Evolutionary conservation across 2,888 invertebrate species (phyloP).

Genomic region (Dastarcus helophoroides): DNA sequence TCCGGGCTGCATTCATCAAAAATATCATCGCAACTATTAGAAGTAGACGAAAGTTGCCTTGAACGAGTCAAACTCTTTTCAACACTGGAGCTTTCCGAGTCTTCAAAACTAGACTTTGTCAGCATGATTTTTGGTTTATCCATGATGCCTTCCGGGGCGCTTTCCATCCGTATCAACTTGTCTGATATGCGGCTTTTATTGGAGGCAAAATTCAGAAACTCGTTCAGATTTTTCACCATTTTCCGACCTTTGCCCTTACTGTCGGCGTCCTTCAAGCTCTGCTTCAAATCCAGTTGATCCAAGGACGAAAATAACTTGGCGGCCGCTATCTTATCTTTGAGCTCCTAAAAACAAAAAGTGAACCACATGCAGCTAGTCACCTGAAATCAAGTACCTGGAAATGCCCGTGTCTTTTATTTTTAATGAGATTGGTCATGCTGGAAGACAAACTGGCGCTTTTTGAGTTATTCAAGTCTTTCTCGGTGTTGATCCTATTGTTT

Average conservation of each 20-base stretch:
- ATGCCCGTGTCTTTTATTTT: slow-evolving; percentile 34
- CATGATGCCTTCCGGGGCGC: slow-evolving; percentile 12
- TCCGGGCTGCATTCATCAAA: slow-evolving; percentile 61
- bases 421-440: slow-evolving; percentile 35
- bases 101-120: slow-evolving; percentile 38
- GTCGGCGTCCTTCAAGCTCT: slow-evolving; percentile 32
- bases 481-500: slow-evolving; percentile 28
- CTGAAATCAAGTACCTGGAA: no score
- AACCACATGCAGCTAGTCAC: no score
- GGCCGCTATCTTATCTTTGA: slow-evolving; percentile 44
- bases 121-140: slow-evolving; percentile 39
- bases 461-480: slow-evolving; percentile 19
- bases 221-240: slow-evolving; percentile 68
- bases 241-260: slow-evolving; percentile 35
- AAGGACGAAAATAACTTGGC: slow-evolving; percentile 45
- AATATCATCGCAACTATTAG: slow-evolving; percentile 29
- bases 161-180: slow-evolving; percentile 18
- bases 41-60: slow-evolving; percentile 28
- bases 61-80: slow-evolving; percentile 22
- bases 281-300: slow-evolving; percentile 42
- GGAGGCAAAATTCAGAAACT: slow-evolving; percentile 68
- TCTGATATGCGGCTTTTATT: slow-evolving; percentile 48
- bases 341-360: slow-evolving; percentile 46
- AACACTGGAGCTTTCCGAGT: slow-evolving; percentile 39
- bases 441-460: slow-evolving; percentile 31